phyloP scores from a whole-genome alignment of 2,888 invertebrate species.

The Alloscopus bannaensis region DNA sequence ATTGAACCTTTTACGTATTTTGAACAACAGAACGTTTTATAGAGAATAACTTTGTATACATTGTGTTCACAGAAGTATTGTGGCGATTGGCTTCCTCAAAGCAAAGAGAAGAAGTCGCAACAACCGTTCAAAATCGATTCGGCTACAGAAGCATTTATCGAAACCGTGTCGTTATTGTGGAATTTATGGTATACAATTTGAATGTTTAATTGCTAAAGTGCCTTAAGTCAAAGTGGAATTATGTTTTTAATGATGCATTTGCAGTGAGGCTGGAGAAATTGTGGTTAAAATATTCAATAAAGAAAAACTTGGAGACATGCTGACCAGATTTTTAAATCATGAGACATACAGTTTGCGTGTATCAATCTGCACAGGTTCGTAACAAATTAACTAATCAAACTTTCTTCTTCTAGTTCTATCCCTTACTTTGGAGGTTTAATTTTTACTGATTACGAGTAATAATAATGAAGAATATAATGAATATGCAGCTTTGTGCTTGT shows the following conservation, averaged over 20 bases:
- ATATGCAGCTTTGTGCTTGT: constrained; percentile 81
- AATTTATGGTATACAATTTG: constrained; percentile 80
- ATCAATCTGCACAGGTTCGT: constrained; percentile 69
- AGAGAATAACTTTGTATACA: too few relatives aligned
- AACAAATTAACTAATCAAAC: not conserved
- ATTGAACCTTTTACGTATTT: not conserved
- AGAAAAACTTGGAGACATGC: constrained; percentile 80
- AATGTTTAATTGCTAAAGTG: constrained; percentile 6
- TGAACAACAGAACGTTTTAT: not conserved
- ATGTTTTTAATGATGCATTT: constrained; percentile 50
- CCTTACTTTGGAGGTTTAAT: too few relatives aligned
- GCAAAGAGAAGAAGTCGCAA: constrained; percentile 74
- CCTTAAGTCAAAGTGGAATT: not conserved
- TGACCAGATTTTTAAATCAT: constrained; percentile 80
- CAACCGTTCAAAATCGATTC: constrained; percentile 76
- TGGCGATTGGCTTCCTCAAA: constrained; percentile 77
- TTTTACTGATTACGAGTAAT: too few relatives aligned
- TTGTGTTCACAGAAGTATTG: constrained; percentile 59
- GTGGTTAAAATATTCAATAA: constrained; percentile 82
- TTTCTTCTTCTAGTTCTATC: too few relatives aligned
- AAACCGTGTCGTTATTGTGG: constrained; percentile 82
- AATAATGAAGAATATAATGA: too few relatives aligned
- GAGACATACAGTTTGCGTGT: constrained; percentile 79
- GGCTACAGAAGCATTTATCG: constrained; percentile 81
- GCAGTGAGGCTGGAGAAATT: constrained; percentile 77